A percentile compares a stretch with the other conserved stretches of the same genome.
These are phyloP conservation scores for Meles meles DNA, from an alignment of 2,113 vertebrate species.

Conservation along the genomic window DNA sequence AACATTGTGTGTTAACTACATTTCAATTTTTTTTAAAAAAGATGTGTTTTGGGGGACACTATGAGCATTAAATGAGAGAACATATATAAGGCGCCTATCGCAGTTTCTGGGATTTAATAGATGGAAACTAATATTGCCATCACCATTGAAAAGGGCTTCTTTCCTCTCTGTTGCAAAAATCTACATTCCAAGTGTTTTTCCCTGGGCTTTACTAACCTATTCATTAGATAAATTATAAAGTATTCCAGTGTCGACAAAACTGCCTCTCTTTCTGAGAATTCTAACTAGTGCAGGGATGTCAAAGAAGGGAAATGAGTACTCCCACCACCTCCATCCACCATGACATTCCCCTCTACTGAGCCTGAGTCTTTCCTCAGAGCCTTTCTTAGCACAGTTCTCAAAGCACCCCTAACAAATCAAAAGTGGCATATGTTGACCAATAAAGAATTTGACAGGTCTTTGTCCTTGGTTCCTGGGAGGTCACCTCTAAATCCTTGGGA, in stretches of 20 bases:
- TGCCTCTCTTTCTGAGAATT: background rate
- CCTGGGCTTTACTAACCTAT: background rate
- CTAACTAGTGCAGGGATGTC: too few species aligned
- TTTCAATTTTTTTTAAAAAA: background rate
- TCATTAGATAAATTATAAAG: background rate
- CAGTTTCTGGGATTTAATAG: background rate
- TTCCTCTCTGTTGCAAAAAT: background rate
- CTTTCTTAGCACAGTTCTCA: background rate
- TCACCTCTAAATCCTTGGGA: background rate
- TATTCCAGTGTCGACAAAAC: background rate
- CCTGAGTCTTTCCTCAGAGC: background rate
- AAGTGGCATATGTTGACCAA: background rate
- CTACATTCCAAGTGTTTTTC: background rate
- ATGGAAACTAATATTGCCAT: background rate
- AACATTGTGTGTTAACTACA: background rate
- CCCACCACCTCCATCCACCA: background rate
- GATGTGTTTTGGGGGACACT: background rate
- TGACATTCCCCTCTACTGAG: background rate
- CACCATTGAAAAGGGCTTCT: background rate
- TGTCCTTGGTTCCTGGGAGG: background rate
- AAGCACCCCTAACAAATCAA: background rate
- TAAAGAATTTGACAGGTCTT: background rate
- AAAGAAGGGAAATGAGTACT: background rate
- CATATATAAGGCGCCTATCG: background rate
- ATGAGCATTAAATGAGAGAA: background rate